Evolutionary conservation across 2,888 invertebrate species (phyloP).

Genomic region (Nomada flava): DNA sequence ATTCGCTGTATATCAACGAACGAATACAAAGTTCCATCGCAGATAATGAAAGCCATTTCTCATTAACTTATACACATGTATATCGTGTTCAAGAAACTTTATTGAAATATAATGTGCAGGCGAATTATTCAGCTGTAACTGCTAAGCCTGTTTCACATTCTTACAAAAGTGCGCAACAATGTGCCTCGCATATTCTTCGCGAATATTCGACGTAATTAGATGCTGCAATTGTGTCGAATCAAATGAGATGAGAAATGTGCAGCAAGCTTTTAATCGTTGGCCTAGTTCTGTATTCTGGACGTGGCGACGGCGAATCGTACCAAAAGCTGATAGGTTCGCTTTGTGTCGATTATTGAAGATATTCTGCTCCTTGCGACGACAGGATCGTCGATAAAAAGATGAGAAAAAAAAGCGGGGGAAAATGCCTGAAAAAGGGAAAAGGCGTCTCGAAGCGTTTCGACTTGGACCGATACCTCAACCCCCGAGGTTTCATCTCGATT

Average conservation of each 20-base stretch:
- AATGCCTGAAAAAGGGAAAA: constrained; percentile 22
- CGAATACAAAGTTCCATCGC: not conserved
- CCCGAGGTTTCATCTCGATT: constrained; percentile 70
- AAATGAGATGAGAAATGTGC: constrained; percentile 40
- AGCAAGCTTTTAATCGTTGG: constrained; percentile 38
- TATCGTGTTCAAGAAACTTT: not conserved
- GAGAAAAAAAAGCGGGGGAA: constrained; percentile 3
- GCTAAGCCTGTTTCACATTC: constrained; percentile 15
- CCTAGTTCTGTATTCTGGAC: constrained; percentile 67
- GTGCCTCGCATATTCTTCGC: constrained; percentile 59
- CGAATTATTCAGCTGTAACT: constrained; percentile 6
- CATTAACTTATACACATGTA: not conserved
- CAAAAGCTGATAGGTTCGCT: constrained; percentile 60
- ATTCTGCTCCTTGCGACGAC: constrained; percentile 52
- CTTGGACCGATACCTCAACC: constrained; percentile 40
- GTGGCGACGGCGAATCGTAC: constrained; percentile 50
- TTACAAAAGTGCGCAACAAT: constrained; percentile 35
- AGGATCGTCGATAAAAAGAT: constrained; percentile 38
- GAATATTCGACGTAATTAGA: constrained; percentile 8
- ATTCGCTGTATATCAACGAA: not conserved
- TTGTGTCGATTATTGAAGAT: constrained; percentile 73
- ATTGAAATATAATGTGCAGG: not conserved
- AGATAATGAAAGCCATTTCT: not conserved
- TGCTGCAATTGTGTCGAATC: constrained; percentile 36
- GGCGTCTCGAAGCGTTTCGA: constrained; percentile 56